These are phyloP conservation scores for Aelia acuminata DNA, from an alignment of 2,888 invertebrate genomes.

Conservation along the genomic window DNA sequence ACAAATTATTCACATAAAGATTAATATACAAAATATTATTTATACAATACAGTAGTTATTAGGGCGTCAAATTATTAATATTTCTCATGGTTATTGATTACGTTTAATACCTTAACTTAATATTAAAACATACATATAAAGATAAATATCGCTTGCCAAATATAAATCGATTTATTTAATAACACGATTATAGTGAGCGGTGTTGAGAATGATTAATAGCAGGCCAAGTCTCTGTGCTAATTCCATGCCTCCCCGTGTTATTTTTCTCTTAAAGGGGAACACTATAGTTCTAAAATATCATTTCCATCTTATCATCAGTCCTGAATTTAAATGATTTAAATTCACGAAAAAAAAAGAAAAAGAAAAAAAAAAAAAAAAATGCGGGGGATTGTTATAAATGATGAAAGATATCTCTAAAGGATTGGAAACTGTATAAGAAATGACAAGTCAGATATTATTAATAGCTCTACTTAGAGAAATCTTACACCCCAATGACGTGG, in stretches of 20 bases:
- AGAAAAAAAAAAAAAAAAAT: neutral
- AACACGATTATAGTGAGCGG: neutral
- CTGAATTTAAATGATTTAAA: constrained; percentile 6
- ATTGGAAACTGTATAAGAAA: constrained; percentile 18
- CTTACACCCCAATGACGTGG: neutral
- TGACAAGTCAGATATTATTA: constrained; percentile 23
- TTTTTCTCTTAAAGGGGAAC: neutral
- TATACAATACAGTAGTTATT: too few relatives aligned
- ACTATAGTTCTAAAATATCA: neutral
- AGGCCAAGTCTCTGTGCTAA: neutral
- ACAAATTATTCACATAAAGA: too few relatives aligned
- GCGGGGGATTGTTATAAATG: neutral
- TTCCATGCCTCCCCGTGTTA: neutral
- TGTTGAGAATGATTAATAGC: constrained; percentile 14
- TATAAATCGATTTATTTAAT: neutral
- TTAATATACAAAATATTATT: too few relatives aligned
- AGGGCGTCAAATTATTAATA: neutral
- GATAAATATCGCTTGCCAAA: neutral
- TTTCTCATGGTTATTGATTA: neutral
- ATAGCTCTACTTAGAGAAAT: constrained; percentile 18
- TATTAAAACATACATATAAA: neutral
- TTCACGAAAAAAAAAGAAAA: neutral
- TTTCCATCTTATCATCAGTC: neutral
- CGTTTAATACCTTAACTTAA: neutral
- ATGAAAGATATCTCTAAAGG: neutral